Conservation (phyloP, 2,888 invertebrate species). For the Dolichomitus sp. region DNA sequence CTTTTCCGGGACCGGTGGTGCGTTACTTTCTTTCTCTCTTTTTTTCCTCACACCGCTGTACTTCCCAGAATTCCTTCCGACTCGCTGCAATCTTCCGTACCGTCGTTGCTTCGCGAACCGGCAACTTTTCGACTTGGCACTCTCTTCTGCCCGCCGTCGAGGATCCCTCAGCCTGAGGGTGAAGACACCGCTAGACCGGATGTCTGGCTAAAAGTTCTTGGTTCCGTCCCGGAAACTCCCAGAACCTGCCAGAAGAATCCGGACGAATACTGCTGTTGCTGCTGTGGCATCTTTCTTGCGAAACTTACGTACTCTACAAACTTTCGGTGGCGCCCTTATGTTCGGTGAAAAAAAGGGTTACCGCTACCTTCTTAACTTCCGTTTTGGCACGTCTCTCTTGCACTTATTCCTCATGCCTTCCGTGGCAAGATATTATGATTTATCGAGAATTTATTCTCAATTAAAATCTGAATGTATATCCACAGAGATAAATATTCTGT, state of each 20-base stretch:
- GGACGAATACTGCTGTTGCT: background rate
- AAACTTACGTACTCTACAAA: conserved; percentile 54
- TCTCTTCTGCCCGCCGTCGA: conserved; percentile 39
- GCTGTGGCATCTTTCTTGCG: conserved; percentile 25
- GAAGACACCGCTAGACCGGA: conserved; percentile 65
- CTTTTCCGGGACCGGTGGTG: conserved; percentile 70
- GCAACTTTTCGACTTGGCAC: conserved; percentile 67
- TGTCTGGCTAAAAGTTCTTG: conserved; percentile 66
- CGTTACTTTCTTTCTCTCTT: conserved; percentile 56
- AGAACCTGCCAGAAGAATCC: conserved; percentile 44
- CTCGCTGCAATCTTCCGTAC: background rate
- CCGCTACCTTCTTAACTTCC: conserved; percentile 33
- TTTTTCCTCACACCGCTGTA: conserved; percentile 44
- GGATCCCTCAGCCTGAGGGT: conserved; percentile 46
- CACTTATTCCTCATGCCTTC: conserved; percentile 24
- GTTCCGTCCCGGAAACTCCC: conserved; percentile 66
- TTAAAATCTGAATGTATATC: background rate
- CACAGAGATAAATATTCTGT: too few relatives aligned
- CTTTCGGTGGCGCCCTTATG: conserved; percentile 46
- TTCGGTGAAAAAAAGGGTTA: conserved; percentile 37
- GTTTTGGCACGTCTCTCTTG: conserved; percentile 33
- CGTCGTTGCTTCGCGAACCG: conserved; percentile 53
- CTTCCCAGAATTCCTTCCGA: conserved; percentile 29
- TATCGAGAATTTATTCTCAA: background rate
- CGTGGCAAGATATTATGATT: conserved; percentile 7